Conservation (phyloP, 2,888 invertebrate species). For the Cephus rjabovi region DNA sequence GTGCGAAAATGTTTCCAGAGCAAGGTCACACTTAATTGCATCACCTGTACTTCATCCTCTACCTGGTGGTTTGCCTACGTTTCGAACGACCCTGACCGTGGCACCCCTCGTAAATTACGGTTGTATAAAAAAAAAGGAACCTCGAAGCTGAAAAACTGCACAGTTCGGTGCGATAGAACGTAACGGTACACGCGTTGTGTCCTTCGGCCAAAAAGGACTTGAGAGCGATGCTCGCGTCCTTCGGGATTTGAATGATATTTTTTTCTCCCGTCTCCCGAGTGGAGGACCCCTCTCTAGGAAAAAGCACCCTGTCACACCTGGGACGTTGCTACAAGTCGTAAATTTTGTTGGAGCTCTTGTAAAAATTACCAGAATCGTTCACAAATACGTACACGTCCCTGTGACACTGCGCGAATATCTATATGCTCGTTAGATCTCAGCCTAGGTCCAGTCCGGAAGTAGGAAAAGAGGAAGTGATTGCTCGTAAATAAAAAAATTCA, state of each 20-base stretch:
- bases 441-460: background rate
- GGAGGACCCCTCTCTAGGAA: background rate
- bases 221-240: slow-evolving; percentile 25
- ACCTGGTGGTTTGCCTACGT: slow-evolving; percentile 34
- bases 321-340: background rate
- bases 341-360: background rate
- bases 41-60: slow-evolving; percentile 53
- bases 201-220: slow-evolving; percentile 1
- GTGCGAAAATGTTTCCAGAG: slow-evolving; percentile 56
- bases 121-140: slow-evolving; percentile 37
- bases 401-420: background rate
- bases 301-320: background rate
- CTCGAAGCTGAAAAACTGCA: slow-evolving; percentile 43
- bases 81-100: slow-evolving; percentile 42
- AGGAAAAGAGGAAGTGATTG: background rate
- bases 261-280: background rate
- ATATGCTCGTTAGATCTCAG: background rate
- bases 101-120: slow-evolving; percentile 46
- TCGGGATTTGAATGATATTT: slow-evolving; percentile 20
- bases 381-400: background rate
- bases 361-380: background rate
- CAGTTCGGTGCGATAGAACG: slow-evolving; percentile 46
- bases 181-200: slow-evolving; percentile 41
- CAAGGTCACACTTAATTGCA: slow-evolving; percentile 60
- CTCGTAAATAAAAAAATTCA: background rate